These are phyloP conservation scores for Nothoprocta pentlandii DNA, from an alignment of 2,113 vertebrate species.

Conservation along the genomic window DNA sequence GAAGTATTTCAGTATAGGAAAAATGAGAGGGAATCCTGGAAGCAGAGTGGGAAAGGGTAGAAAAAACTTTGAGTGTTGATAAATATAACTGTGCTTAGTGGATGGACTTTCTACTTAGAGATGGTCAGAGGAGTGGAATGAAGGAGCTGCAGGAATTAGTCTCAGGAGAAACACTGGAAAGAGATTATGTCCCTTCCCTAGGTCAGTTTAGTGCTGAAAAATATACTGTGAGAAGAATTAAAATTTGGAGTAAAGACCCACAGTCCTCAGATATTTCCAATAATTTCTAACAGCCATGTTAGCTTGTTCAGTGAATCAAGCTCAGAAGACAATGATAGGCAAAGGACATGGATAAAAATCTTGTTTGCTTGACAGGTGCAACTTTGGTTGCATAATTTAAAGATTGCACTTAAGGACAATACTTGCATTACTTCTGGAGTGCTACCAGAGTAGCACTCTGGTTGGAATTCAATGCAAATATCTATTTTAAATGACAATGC, in stretches of 20 bases:
- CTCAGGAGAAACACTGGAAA: slow-evolving; percentile 13
- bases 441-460: not conserved
- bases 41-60: not conserved
- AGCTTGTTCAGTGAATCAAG: not conserved
- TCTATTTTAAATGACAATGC: not conserved
- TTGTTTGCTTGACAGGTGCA: slow-evolving; percentile 4
- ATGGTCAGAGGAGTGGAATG: slow-evolving; percentile 6
- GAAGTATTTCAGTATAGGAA: slow-evolving; percentile 1
- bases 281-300: not conserved
- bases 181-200: slow-evolving; percentile 6
- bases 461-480: not conserved
- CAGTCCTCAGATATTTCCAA: not conserved
- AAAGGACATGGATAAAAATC: not conserved
- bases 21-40: not conserved
- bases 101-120: not conserved
- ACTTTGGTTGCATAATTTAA: slow-evolving; percentile 16
- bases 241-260: slow-evolving; percentile 8
- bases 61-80: slow-evolving; percentile 7
- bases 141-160: slow-evolving; percentile 13
- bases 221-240: slow-evolving; percentile 29
- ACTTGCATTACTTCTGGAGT: not conserved
- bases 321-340: not conserved
- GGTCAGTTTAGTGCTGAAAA: slow-evolving; percentile 41
- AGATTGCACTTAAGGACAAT: not conserved
- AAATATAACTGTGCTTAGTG: not conserved